These are phyloP conservation scores for human (Homo sapiens) DNA, from an alignment of 2,113 vertebrate species.

Conservation along the genomic window GRCh38 chr1:43038501-43039000, in stretches of 20 bases:
- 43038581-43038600: not conserved
- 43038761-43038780: not conserved
- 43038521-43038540: not conserved
- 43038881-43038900: not conserved
- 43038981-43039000: not conserved
- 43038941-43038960: not conserved
- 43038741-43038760: not conserved
- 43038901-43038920: not conserved
- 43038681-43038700: not conserved
- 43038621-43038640: not conserved
- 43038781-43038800: not conserved
- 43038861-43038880: not conserved
- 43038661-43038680: constrained; percentile 20
- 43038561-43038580: not conserved
- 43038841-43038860: not conserved
- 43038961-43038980: accelerated
- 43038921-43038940: accelerated
- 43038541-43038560: not conserved
- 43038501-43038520: not conserved
- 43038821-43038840: not conserved
- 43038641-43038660: constrained; percentile 13
- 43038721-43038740: constrained; percentile 33
- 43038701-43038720: not conserved
- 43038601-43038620: not conserved
- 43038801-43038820: not conserved